Conservation (phyloP, 2,888 invertebrate species). For the Oxytorus armatus region DNA sequence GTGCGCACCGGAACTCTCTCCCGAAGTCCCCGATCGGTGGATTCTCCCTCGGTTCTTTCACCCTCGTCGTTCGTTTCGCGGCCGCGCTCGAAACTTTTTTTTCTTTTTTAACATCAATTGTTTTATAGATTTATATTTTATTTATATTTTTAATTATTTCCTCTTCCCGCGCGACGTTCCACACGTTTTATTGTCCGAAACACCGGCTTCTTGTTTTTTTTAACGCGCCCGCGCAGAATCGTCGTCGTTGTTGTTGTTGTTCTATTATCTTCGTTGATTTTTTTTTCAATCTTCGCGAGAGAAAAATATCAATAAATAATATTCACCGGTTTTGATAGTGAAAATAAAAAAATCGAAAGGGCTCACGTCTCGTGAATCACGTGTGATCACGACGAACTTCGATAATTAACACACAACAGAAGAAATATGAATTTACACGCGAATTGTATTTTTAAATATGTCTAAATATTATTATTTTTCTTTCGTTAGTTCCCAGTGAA, state of each 20-base stretch:
- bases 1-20: conserved; percentile 65
- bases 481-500: conserved; percentile 5
- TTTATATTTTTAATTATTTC: background rate
- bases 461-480: background rate
- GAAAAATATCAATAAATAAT: background rate
- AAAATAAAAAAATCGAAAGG: background rate
- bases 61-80: background rate
- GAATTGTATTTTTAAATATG: conserved; percentile 1
- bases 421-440: conserved; percentile 1
- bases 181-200: conserved; percentile 52
- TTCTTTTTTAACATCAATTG: background rate
- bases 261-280: background rate
- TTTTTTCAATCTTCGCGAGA: background rate
- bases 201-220: conserved; percentile 31
- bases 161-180: background rate
- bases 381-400: conserved; percentile 12
- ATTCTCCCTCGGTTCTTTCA: conserved; percentile 9
- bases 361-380: conserved; percentile 14
- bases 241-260: background rate
- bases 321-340: too few species aligned
- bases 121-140: background rate
- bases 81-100: background rate
- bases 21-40: conserved; percentile 11
- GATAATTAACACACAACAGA: background rate
- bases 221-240: conserved; percentile 16